Base-by-base conservation (phyloP, 2,113 vertebrate species). In the Penelope pileata region DNA sequence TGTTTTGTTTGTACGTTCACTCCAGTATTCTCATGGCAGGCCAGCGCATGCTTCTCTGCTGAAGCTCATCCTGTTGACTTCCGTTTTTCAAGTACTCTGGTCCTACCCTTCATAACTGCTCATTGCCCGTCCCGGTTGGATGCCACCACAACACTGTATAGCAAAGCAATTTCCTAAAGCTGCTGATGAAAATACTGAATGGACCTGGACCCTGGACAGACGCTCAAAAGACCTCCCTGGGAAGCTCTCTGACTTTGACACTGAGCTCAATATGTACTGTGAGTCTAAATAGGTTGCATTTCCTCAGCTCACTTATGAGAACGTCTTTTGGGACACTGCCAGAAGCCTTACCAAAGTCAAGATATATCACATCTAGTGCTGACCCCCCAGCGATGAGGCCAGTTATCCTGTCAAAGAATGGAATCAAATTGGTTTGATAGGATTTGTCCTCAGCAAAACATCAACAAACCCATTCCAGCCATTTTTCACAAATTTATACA, bases 281-380 rank as follows among this genome's bases (percentile, higher is more conserved):
- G n/a, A 83, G 59, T 32, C 59, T 42, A 85, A 87, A 68, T 64
- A 69, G 48, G 67, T 16, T 83, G 59, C 0, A 0, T 53, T 86
- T 83, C 88, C 68, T 86, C 8, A 1, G 85, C 66, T 77, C 0
- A 0, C 24, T 85, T 83, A 90, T 0, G 1, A 66, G 75, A 79
- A 83, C 62, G 12, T 69, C 90, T 88, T 74, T 83, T 94, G 92
- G 75, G 90, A 88, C 63, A 88, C 54, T 36, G 93, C 92, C 92
- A 95, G 93, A 86, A 94, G 92, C 90, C 38, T 62, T 60, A 86
- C 79, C 79, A 53, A 88, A 93, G 92, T 88, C 95, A 96, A 83
- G 94, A 63, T n/a, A 8, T 63, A 94, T 91, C 92, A 88, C 83
- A 90, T 90, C 90, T 58, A 85, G 42, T 18, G 64, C 75, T 88